phyloP scores from a whole-genome alignment of 2,888 invertebrate genomes.

The Rhingia campestris region DNA sequence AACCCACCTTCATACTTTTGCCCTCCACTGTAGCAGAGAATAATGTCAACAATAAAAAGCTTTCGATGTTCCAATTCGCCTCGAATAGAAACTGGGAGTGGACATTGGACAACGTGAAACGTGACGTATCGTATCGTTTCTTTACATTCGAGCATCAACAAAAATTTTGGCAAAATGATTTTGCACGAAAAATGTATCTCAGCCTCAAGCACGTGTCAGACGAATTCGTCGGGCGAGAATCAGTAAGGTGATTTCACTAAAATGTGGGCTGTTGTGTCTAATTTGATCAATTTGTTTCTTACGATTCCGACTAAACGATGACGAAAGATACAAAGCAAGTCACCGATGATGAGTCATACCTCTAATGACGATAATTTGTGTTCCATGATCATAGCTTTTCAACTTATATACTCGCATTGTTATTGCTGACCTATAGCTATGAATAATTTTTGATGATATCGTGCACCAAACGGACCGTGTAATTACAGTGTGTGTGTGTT shows the following conservation, averaged over 20 bases:
- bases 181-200: neutral
- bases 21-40: neutral
- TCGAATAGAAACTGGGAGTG: neutral
- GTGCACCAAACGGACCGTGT: conserved; percentile 27
- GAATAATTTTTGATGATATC: conserved; percentile 30
- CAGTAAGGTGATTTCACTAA: conserved; percentile 43
- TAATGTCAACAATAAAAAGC: neutral
- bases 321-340: conserved; percentile 31
- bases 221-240: conserved; percentile 25
- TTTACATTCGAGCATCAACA: conserved; percentile 19
- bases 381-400: conserved; percentile 1
- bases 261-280: neutral
- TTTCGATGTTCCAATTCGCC: conserved; percentile 10
- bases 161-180: too few species aligned
- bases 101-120: neutral
- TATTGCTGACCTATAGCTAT: neutral
- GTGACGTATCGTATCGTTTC: neutral
- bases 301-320: conserved; percentile 24
- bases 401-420: neutral
- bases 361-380: conserved; percentile 31
- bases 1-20: neutral
- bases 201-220: conserved; percentile 27
- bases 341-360: conserved; percentile 49
- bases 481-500: conserved; percentile 23
- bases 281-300: conserved; percentile 13